Evolutionary conservation across 2,113 vertebrate species (phyloP), one percentile per base, ranked within the genome.

Genomic region (Myocastor coypus): DNA sequence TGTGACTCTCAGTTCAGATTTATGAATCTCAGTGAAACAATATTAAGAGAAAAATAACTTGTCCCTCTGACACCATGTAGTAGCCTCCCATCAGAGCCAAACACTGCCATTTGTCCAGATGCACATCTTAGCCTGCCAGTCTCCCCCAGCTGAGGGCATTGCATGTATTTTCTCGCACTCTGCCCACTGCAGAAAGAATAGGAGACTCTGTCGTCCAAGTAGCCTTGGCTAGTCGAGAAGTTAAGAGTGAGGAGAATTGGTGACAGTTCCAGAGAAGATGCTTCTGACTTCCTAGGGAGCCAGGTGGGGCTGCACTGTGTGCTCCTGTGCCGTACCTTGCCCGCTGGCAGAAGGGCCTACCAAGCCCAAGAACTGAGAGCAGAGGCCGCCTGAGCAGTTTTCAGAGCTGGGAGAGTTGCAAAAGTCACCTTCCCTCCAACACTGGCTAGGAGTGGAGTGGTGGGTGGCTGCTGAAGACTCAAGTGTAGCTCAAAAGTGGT

Each of bases 61-160:
- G 91, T 97, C 97, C 97, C 95, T 98, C 96, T 97, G 91, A 96
- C 90, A 96, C 95, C 7, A 2, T 92, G 95, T 94, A 91, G 94
- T 96, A 80, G 95, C n/a, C 69, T 69, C 96, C 61, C 81, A 89
- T 77, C 81, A 34, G 86, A 95, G 77, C 40, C 83, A 42, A 85
- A 61, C 84, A 94, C 92, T 97, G 95, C 97, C 91, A 59, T 89
- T 83, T 91, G 83, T 85, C 88, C 66, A 83, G 63, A 34, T 97
- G 96, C 87, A 87, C 91, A 84, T 96, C 66, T 90, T 73, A 92
- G 63, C 64, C 84, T 95, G 73, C 95, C 93, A 50, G 50, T 66
- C 17, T 75, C 86, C 80, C 87, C 95, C 64, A 90, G 1, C 0
- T 92, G 85, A 93, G 37, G 77, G 55, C 83, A 83, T 12, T 50